Base-by-base conservation (phyloP, 2,888 invertebrate genomes). In the Cordilura impudica region DNA sequence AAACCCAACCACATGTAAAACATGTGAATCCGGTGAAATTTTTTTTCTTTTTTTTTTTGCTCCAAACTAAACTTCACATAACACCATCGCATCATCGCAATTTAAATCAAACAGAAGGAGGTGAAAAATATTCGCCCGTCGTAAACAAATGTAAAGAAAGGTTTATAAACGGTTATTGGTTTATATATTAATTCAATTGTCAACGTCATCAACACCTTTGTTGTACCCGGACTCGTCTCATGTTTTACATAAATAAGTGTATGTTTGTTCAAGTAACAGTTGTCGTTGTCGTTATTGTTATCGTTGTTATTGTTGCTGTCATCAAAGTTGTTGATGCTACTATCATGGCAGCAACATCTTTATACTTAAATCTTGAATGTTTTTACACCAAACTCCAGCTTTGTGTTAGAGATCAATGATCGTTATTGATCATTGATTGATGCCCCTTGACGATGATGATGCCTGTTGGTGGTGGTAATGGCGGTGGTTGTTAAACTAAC, bases 21-120 rank as follows among this genome's bases (percentile, higher is more conserved):
- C 79, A 82, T 81, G 78, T 81, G 81, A 81, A 78, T 78, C 63
- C 31, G 49, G 60, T 73, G 60, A 79, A 80, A 81, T 73, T 80
- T 80, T 60, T 73, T 47, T 14, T 56, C 26, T 79, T 79, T 65
- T 72, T 16, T 14, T 56, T 26, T 23, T 29, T 16, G n/a, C n/a
- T n/a, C n/a, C n/a, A n/a, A n/a, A n/a, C 14, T 31, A 53, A 66
- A 35, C 23, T 54, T 54, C 26, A 26, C 54, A 35, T 56, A 73
- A 58, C 29, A 47, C n/a, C 56, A 58, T n/a, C 49, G 10, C 7
- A 18, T 4, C 18, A n/a, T 8, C 31, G 26, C 12, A 39, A 23
- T 12, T 19, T n/a, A 29, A 43, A 8, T 16, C 21, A 58, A 53
- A 61, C 18, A 54, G 23, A 47, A 53, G 60, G 67, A 67, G 60